Base-by-base conservation (phyloP, 2,888 invertebrate species). In the Antheraea yamamai region DNA sequence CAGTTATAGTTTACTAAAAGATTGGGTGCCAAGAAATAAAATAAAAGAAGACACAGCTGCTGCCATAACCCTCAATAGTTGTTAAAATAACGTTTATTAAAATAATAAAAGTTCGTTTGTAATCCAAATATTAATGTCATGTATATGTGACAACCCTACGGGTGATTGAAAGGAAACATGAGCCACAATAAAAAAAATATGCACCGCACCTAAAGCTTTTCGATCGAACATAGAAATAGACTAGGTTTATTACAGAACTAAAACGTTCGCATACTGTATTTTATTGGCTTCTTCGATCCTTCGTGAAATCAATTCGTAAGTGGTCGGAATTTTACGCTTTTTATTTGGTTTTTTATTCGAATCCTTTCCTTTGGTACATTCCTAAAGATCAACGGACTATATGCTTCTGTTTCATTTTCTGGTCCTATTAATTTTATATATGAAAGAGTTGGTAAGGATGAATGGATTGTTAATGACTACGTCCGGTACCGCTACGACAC, bases 301-400 rank as follows among this genome's bases (percentile, higher is more conserved):
- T 73, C 39, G 12, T 61, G 61, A 73, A 61, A 73, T 73, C 73
- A 73, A 73, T 73, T 73, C 61, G 73, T 73, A 73, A 73, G 73
- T 73, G 55, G 61, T n/a, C 39, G 73, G 55, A 61, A 73, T 73
- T 73, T 35, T 61, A 30, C 8, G 73, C 18, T 39, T 73, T 73
- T 70, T 68, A 68, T 35, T 30, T 6, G 68, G 35, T 20, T 68
- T 18, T 68, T 68, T 58, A 58, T 73, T 47, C n/a, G 39, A 72
- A 64, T 35, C 70, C 39, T 70, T 70, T 39, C 39, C n/a, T 39
- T 70, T 3, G 70, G 39, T 20, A 39, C 39, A 39, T n/a, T 39
- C n/a, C 35, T n/a, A 39, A 39, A 70, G 39, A 39, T 39, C 70
- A 70, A 39, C 20, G 39, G 30, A 66, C 64, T 66, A 61, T 16